Evolutionary conservation across 1,140 invertebrate species (phyloP), one percentile per base, ranked within the genome.

Genomic region (Latrodectus geometricus): DNA sequence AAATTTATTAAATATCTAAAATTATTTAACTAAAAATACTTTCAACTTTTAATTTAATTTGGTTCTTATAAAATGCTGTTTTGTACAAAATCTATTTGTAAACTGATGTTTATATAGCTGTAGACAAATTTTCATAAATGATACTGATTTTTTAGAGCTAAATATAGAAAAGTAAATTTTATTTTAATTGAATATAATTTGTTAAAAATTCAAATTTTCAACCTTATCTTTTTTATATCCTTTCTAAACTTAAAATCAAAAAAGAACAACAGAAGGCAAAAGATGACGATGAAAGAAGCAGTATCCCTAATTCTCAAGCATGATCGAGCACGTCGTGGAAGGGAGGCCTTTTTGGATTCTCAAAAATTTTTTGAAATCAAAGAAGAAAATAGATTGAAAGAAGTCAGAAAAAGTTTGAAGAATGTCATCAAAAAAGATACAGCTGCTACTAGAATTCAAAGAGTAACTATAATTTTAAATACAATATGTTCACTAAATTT

Each of bases 221-320:
- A 49, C 23, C 7, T 79, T 78, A 74, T 12, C 14, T 17, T 23
- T 2, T 14, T 11, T 2, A n/a, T 49, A 49, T 49, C 72, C n/a
- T 9, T 74, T 50, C 48, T 35, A 35, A 35, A 35, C 35, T 5
- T 35, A 5, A 35, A 35, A 35, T 35, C 35, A 1, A 35, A 48
- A 17, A 14, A 65, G 56, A 17, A 11, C n/a, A 12, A 56, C 77
- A 54, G 68, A 49, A 35, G 66, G 5, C 17, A 21, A 35, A 11
- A 68, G 9, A 93, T 97, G 90, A 95, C 94, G 0, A 94, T 96
- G 90, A 93, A 95, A 61, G 95, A 98, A 91, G 96, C 97, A 0
- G 94, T 98, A 61, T 92, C 94, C 52, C 92, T 97, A 1, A 95
- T 99, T 82, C 97, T 98, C 90, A 94, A 94, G 49, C 96, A 98